A percentile compares a stretch with the other conserved stretches of the same genome.
These are phyloP conservation scores for Campylomormyrus numenius DNA, from an alignment of 2,113 vertebrate species.

Conservation along the genomic window DNA sequence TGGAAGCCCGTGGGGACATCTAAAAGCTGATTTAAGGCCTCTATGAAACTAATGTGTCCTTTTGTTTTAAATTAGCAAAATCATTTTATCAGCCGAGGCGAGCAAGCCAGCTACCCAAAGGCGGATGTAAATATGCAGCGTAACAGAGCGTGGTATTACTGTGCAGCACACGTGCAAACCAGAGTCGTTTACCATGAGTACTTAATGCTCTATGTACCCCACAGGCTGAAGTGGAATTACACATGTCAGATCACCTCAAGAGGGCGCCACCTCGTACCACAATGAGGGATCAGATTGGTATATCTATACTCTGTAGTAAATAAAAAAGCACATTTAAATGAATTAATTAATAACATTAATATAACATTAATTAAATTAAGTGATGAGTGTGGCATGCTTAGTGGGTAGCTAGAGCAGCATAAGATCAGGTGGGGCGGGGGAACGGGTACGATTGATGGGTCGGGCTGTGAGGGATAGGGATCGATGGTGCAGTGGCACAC, in stretches of 20 bases:
- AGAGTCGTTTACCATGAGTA: background rate
- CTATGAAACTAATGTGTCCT: background rate
- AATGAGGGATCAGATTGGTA: background rate
- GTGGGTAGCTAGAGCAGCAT: background rate
- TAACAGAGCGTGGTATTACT: background rate
- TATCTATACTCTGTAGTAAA: background rate
- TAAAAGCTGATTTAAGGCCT: background rate
- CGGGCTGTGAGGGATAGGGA: background rate
- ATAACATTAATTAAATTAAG: background rate
- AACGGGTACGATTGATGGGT: background rate
- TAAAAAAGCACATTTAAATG: background rate
- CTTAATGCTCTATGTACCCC: background rate
- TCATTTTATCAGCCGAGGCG: background rate
- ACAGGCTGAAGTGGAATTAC: background rate
- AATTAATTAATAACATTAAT: background rate
- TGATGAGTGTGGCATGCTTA: background rate
- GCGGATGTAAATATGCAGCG: background rate
- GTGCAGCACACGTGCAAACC: background rate
- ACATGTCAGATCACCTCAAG: background rate
- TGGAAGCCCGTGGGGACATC: background rate
- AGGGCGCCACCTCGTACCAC: background rate
- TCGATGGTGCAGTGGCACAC: background rate
- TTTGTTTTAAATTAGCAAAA: constrained; percentile 1
- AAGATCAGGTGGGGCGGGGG: background rate
- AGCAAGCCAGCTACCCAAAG: background rate